Evolutionary conservation across 2,113 vertebrate species (phyloP), one percentile per base, ranked within the genome.

Genomic region (Alectura lathami): DNA sequence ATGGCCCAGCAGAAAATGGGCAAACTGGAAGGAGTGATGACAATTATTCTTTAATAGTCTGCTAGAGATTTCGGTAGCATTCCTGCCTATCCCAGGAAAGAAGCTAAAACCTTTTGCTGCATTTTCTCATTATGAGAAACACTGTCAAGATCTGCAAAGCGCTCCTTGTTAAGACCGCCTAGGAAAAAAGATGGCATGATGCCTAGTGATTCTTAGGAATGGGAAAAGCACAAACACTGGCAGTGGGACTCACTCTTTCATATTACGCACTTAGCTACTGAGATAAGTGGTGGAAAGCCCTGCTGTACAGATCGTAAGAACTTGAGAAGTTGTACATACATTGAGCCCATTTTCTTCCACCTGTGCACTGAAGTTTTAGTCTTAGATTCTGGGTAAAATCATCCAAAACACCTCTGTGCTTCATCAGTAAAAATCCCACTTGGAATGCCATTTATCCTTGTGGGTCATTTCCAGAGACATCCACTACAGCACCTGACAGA

Each of bases 1-100:
- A 93, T 83, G 63, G 86, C 13, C 72, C 54, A 88, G 45, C 24
- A 94, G 67, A 80, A 95, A 94, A 91, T 42, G 32, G 67, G 75
- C 24, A 88, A 86, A 88, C 63, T 80, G 68, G 42, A 29, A 76
- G 60, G 45, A 83, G 69, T 5, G 5, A 67, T 59, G 47, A 83
- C 38, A 88, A 32, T 76, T 88, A 92, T 70, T 88, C 90, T 34
- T 27, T 42, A 94, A 50, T 73, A 77, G 90, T 38, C 67, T 86
- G 34, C 72, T 74, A 64, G 78, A 86, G 23, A 85, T 54, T 17
- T 63, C 93, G 50, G 63, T 36, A 77, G 72, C 40, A 85, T 53
- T 69, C 24, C 79, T 85, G 57, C n/a, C 34, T 77, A 34, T 50
- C 73, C 22, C 76, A 88, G 47, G n/a, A 94, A 86, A 47, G 47